Evolutionary conservation across 2,113 vertebrate species (phyloP).

Genomic region (Nothocercus nigrocapillus): DNA sequence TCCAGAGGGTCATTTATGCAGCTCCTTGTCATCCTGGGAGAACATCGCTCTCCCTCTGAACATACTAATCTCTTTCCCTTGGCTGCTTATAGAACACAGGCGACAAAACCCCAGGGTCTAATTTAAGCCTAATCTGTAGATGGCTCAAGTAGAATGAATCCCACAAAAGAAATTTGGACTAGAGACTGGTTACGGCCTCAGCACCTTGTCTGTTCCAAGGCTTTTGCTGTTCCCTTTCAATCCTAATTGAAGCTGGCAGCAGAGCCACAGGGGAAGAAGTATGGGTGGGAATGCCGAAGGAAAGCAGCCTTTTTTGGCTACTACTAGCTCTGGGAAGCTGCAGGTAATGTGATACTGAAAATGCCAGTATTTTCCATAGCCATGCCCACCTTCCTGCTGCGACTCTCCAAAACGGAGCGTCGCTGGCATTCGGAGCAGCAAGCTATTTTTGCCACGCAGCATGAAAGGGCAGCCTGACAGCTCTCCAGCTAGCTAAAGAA

Average conservation of each 20-base stretch:
- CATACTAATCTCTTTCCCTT: background rate
- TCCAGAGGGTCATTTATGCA: background rate
- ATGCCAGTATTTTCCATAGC: background rate
- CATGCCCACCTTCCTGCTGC: background rate
- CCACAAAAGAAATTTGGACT: background rate
- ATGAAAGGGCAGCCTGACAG: background rate
- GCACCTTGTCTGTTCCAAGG: background rate
- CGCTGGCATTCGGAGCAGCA: background rate
- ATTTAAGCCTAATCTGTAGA: background rate
- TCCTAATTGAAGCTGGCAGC: background rate
- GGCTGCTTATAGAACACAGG: background rate
- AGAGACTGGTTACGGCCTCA: background rate
- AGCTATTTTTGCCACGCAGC: background rate
- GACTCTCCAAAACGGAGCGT: background rate
- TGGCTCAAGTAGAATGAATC: background rate
- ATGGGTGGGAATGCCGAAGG: background rate
- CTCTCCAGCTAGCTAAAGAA: background rate
- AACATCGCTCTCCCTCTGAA: background rate
- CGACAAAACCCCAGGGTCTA: background rate
- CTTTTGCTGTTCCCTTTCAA: background rate
- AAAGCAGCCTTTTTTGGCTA: background rate
- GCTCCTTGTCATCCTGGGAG: background rate
- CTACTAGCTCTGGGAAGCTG: background rate
- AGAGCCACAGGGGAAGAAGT: background rate
- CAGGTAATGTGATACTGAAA: background rate